Evolutionary conservation across 2,888 invertebrate species (phyloP).

Genomic region (Hypena proboscidalis): DNA sequence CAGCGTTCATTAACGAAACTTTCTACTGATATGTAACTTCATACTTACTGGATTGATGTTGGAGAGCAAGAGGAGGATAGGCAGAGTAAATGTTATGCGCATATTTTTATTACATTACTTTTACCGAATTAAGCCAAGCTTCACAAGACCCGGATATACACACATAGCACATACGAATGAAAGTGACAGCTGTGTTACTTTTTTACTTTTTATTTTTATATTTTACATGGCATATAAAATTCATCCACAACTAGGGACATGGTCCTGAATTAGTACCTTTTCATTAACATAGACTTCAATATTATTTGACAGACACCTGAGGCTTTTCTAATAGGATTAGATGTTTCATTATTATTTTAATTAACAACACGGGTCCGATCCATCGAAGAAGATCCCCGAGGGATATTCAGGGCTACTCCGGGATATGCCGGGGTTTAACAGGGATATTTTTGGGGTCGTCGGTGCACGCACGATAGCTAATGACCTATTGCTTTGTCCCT

Average conservation of each 20-base stretch:
- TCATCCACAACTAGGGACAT: too few relatives aligned
- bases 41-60: slow-evolving; percentile 14
- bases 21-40: slow-evolving; percentile 38
- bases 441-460: not conserved
- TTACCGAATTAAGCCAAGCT: too few relatives aligned
- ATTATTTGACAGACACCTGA: not conserved
- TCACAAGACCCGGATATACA: too few relatives aligned
- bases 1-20: slow-evolving; percentile 44
- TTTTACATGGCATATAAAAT: too few relatives aligned
- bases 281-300: too few relatives aligned
- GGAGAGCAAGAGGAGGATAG: slow-evolving; percentile 16
- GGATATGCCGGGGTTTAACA: not conserved
- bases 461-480: not conserved
- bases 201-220: too few relatives aligned
- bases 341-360: not conserved
- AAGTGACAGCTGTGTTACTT: too few relatives aligned
- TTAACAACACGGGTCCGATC: not conserved
- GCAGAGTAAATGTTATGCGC: too few relatives aligned
- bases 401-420: not conserved
- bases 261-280: too few relatives aligned
- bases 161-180: too few relatives aligned
- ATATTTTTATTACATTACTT: too few relatives aligned
- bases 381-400: not conserved
- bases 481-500: not conserved
- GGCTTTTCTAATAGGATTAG: not conserved